Conservation (phyloP, 2,797 vertebrate genomes). For the Semotilus atromaculatus region DNA sequence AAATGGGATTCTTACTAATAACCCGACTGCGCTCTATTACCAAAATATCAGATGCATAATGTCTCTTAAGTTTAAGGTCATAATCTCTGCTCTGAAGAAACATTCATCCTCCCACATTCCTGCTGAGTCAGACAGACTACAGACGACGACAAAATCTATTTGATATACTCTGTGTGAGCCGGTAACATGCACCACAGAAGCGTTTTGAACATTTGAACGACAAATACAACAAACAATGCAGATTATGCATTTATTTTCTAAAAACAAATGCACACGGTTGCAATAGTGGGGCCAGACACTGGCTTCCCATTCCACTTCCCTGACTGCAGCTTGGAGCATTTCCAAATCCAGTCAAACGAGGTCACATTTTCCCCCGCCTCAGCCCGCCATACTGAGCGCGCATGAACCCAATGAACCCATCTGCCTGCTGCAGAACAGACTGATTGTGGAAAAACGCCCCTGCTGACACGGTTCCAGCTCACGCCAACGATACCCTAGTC, state of each 20-base stretch:
- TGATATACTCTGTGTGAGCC: background rate
- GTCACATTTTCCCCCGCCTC: slow-evolving; percentile 55
- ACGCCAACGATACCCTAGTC: background rate
- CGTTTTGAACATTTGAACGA: background rate
- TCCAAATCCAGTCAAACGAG: slow-evolving; percentile 65
- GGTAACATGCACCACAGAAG: background rate
- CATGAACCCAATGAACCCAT: slow-evolving; percentile 61
- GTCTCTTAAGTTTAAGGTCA: background rate
- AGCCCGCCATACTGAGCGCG: slow-evolving; percentile 53
- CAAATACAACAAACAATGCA: background rate
- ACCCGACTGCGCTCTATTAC: background rate
- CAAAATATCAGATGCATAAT: background rate
- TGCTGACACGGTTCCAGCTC: slow-evolving; percentile 28
- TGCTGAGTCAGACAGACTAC: slow-evolving; percentile 17
- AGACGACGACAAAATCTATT: background rate
- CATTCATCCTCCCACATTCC: slow-evolving; percentile 31
- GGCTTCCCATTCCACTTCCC: slow-evolving; percentile 57
- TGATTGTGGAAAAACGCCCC: slow-evolving; percentile 53
- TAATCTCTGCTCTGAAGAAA: slow-evolving; percentile 14
- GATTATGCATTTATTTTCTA: slow-evolving; percentile 13
- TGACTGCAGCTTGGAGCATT: slow-evolving; percentile 61
- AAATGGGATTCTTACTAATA: background rate
- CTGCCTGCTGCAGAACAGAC: slow-evolving; percentile 58
- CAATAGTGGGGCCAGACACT: slow-evolving; percentile 43
- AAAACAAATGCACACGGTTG: slow-evolving; percentile 30